Evolutionary conservation across 2,797 vertebrate genomes (phyloP), one percentile per base, ranked within the genome.

Genomic region (Muscicapa striata): DNA sequence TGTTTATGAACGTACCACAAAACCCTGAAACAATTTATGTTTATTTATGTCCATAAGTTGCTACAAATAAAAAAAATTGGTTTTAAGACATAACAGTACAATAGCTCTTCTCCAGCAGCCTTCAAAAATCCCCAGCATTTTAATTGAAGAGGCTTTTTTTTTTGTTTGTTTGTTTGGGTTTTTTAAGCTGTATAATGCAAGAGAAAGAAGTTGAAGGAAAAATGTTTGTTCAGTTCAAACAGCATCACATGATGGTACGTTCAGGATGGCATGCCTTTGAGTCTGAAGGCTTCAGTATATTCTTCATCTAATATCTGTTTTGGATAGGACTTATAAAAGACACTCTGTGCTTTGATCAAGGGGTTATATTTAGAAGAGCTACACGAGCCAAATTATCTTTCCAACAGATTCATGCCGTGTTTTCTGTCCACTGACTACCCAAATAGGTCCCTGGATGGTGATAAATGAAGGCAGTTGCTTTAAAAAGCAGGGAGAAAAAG

Each of bases 221-320:
- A 92, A 92, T 67, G 51, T 95, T 93, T 74, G 59, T 84, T 89
- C 59, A 86, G 94, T 97, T 97, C 95, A 96, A 95, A 97, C 92
- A 67, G 55, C 91, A 91, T 93, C 94, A 84, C 73, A 91, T 93
- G 92, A 76, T 70, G 67, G 59, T 78, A 84, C 76, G 20, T 86
- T 94, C 62, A 54, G 83, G 58, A 93, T 93, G 91, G 87, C 89
- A 92, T 69, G 89, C 70, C 94, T 97, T 96, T 96, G 94, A 96
- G 67, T 86, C 79, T 95, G 94, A 96, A 90, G 59, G 83, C 83
- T 95, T 93, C 91, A 49, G 87, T 90, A 59, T 76, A 91, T 91
- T 93, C 87, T 61, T 81, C 83, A 73, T 95, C 87, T 93, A 69
- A 54, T 88, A 86, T 88, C 84, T 90, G 52, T 77, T 95, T 95